A percentile compares a stretch with the other conserved stretches of the same genome.
Conservation (phyloP, 2,888 invertebrate species). For the Heliconius sara region DNA sequence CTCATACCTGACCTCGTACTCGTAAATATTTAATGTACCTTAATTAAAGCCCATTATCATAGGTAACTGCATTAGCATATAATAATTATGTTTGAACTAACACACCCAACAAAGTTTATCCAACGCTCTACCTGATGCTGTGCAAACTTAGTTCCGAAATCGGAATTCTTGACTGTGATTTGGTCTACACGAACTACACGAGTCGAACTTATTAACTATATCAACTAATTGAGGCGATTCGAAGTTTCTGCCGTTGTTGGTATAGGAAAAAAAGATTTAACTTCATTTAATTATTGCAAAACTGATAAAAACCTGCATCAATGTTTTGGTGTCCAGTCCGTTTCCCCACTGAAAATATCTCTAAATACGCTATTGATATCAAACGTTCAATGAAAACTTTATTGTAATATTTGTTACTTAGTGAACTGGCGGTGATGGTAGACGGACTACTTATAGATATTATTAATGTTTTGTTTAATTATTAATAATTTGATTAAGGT, state of each 20-base stretch:
- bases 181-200: not conserved
- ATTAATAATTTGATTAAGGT: too few species aligned
- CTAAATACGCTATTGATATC: not conserved
- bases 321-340: too few species aligned
- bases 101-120: not conserved
- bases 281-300: too few species aligned
- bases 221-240: conserved; percentile 1
- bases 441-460: not conserved
- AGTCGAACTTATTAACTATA: not conserved
- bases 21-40: not conserved
- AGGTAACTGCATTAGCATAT: not conserved
- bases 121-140: not conserved
- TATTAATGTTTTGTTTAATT: too few species aligned
- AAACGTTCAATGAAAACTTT: not conserved
- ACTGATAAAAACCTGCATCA: too few species aligned
- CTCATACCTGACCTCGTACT: too few species aligned
- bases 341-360: too few species aligned
- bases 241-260: not conserved
- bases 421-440: not conserved
- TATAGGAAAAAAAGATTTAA: not conserved
- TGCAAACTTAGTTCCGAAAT: not conserved
- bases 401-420: not conserved
- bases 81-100: conserved; percentile 18
- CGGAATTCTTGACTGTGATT: not conserved
- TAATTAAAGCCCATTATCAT: not conserved